These are phyloP conservation scores for Chloroceryle aenea DNA, from an alignment of 2,113 vertebrate genomes.

Conservation along the genomic window DNA sequence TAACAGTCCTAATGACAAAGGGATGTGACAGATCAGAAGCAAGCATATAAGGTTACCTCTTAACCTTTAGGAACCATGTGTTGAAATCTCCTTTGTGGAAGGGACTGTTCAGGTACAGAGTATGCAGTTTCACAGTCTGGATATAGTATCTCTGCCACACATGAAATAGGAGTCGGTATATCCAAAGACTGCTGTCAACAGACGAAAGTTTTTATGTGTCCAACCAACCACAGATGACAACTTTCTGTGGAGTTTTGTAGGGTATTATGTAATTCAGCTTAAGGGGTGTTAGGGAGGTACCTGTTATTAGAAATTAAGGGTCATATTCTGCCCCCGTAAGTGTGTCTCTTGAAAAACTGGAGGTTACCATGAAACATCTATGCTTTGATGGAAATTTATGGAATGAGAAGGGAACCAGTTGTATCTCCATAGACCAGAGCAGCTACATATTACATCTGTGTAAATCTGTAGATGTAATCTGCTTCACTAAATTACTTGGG, in stretches of 20 bases:
- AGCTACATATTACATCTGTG: rapidly evolving
- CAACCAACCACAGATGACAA: neutral
- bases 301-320: neutral
- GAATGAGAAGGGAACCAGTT: neutral
- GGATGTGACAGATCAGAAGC: neutral
- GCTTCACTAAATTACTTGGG: neutral
- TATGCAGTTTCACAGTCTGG: conserved; percentile 1
- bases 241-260: neutral
- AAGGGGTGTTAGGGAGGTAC: neutral
- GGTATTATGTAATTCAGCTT: neutral
- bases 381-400: neutral
- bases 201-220: neutral
- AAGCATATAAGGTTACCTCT: neutral
- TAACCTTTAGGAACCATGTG: neutral
- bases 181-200: neutral
- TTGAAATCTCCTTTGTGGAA: neutral
- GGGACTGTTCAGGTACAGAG: neutral
- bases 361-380: neutral
- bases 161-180: neutral
- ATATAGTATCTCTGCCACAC: neutral
- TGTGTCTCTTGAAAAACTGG: neutral
- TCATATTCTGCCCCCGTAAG: neutral
- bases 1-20: neutral
- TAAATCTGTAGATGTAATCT: neutral
- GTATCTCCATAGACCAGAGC: neutral